phyloP scores from a whole-genome alignment of 2,113 vertebrate genomes.

The Lynx canadensis region DNA sequence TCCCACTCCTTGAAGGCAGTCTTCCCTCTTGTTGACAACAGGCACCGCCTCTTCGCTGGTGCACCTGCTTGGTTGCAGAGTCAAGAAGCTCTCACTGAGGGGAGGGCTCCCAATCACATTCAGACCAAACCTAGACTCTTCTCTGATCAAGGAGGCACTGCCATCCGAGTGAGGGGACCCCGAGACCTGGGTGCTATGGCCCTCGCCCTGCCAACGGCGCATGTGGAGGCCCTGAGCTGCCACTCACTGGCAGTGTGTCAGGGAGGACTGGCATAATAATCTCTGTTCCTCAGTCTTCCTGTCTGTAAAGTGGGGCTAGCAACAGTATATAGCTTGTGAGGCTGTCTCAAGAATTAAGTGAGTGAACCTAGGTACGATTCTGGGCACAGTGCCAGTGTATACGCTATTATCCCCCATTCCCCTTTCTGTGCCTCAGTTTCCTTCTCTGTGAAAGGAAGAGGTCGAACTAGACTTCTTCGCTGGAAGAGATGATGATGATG shows the following conservation, averaged over 20 bases:
- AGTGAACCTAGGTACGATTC: accelerated
- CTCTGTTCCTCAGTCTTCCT: neutral
- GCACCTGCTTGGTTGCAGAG: neutral
- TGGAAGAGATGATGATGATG: neutral
- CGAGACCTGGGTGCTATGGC: too few species aligned
- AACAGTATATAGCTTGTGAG: neutral
- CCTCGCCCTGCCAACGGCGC: accelerated
- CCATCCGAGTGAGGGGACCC: neutral
- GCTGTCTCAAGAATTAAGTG: neutral
- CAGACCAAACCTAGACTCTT: neutral
- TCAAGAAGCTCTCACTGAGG: neutral
- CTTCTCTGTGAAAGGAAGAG: neutral
- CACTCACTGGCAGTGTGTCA: neutral
- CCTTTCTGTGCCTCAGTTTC: neutral
- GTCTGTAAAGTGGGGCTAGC: neutral
- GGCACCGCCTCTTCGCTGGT: neutral
- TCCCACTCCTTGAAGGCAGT: neutral
- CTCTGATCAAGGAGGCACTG: neutral
- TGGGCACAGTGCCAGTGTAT: neutral
- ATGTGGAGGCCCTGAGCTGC: neutral
- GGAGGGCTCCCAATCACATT: neutral
- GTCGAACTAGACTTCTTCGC: neutral
- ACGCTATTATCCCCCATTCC: too few species aligned
- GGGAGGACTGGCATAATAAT: neutral
- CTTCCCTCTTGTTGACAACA: neutral